Conservation (phyloP, 2,888 invertebrate genomes). For the Machimus atricapillus region DNA sequence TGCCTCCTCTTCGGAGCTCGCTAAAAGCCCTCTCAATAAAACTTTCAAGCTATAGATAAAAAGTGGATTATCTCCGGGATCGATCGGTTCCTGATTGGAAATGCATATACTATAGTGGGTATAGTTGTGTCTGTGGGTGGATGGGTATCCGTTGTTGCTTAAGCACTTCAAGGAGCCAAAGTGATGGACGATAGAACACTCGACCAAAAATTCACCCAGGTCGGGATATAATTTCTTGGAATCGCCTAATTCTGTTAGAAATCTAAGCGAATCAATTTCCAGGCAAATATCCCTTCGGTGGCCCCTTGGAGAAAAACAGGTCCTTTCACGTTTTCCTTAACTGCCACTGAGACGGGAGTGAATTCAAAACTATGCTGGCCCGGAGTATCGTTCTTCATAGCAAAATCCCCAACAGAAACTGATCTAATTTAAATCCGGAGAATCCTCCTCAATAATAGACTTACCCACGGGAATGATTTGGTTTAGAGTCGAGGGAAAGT, state of each 20-base stretch:
- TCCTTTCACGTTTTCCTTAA: not conserved
- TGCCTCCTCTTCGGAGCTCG: not conserved
- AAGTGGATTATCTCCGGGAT: not conserved
- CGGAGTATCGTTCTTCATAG: not conserved
- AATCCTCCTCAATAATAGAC: slow-evolving; percentile 25
- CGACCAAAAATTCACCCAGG: not conserved
- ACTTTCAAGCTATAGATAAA: not conserved
- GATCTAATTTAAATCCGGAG: slow-evolving; percentile 31
- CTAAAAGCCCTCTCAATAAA: not conserved
- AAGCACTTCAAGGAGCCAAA: not conserved
- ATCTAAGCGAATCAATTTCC: not conserved
- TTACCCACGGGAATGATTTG: slow-evolving; percentile 24
- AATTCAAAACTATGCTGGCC: slow-evolving; percentile 2
- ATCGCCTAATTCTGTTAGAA: not conserved
- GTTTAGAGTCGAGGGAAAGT: slow-evolving; percentile 2
- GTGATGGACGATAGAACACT: not conserved
- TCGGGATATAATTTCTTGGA: not conserved
- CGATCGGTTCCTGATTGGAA: not conserved
- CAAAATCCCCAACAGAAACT: slow-evolving; percentile 1
- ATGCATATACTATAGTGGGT: not conserved
- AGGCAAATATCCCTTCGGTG: not conserved
- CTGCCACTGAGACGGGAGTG: not conserved
- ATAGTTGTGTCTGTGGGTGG: not conserved
- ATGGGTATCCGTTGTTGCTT: not conserved
- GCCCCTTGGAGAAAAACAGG: not conserved